phyloP scores from a whole-genome alignment of 2,797 vertebrate species.

The Peromyscus attwateri region DNA sequence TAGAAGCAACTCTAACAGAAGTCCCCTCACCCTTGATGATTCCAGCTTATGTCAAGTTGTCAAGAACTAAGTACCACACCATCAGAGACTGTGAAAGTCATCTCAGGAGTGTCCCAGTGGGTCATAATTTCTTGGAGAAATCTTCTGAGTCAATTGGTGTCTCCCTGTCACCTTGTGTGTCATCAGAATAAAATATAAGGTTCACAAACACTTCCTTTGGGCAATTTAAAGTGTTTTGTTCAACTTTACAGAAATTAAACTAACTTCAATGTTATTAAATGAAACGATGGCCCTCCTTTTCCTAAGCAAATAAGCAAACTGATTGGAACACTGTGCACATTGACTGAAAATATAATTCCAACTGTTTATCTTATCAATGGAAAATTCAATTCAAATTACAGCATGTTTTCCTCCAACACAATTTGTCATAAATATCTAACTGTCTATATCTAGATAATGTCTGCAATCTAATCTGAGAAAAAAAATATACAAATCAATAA shows the following conservation, averaged over 20 bases:
- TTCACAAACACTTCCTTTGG: neutral
- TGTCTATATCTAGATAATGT: slow-evolving; percentile 28
- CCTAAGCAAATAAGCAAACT: slow-evolving; percentile 39
- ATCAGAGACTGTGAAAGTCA: too few relatives aligned
- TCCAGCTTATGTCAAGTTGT: neutral
- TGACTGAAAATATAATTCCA: slow-evolving; percentile 30
- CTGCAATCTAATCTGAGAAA: slow-evolving; percentile 39
- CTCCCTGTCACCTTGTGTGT: neutral
- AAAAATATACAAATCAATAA: slow-evolving; percentile 55
- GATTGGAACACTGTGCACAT: neutral
- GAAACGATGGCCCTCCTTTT: neutral
- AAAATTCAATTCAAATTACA: slow-evolving; percentile 70
- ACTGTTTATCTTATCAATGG: slow-evolving; percentile 28
- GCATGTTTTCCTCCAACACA: slow-evolving; percentile 47
- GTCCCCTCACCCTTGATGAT: neutral
- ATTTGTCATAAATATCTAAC: slow-evolving; percentile 53
- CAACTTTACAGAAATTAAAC: neutral
- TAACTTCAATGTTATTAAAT: slow-evolving; percentile 2
- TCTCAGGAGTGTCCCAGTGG: neutral
- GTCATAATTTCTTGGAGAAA: neutral
- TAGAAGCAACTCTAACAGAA: neutral
- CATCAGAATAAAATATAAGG: neutral
- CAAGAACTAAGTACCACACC: neutral
- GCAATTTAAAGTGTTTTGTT: neutral
- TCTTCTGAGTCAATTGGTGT: neutral